Evolutionary conservation across 2,113 vertebrate species (phyloP).

Genomic region (Gobiocypris rarus): DNA sequence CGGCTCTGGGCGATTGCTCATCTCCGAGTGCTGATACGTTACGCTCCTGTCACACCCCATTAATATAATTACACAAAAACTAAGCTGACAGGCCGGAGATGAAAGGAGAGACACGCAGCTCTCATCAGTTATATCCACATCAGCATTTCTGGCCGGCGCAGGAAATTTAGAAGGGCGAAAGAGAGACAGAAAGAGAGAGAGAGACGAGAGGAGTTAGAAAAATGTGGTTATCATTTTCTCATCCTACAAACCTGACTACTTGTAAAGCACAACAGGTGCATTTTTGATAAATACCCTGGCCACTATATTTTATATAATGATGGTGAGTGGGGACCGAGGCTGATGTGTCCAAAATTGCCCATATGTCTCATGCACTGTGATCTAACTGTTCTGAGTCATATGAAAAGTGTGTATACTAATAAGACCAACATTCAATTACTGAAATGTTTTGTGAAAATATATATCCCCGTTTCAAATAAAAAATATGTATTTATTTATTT

Average conservation of each 20-base stretch:
- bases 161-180: slow-evolving; percentile 15
- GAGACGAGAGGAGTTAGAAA: not conserved
- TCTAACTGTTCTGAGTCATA: not conserved
- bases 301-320: not conserved
- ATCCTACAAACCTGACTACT: not conserved
- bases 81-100: slow-evolving; percentile 53
- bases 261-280: not conserved
- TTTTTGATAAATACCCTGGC: not conserved
- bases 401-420: not conserved
- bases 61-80: slow-evolving; percentile 56
- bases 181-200: not conserved
- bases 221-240: not conserved
- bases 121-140: slow-evolving; percentile 60
- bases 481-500: not conserved
- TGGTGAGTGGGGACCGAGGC: not conserved
- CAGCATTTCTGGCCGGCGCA: slow-evolving; percentile 49
- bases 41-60: slow-evolving; percentile 62
- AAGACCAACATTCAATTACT: not conserved
- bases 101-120: slow-evolving; percentile 41
- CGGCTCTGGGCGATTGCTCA: slow-evolving; percentile 50
- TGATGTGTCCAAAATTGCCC: not conserved
- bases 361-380: not conserved
- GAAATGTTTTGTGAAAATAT: not conserved
- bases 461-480: not conserved
- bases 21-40: slow-evolving; percentile 56